Percentiles rank a stretch among this genome's conserved stretches.
phyloP scores from a whole-genome alignment of 1,140 invertebrate genomes.

The Heliconius himera region DNA sequence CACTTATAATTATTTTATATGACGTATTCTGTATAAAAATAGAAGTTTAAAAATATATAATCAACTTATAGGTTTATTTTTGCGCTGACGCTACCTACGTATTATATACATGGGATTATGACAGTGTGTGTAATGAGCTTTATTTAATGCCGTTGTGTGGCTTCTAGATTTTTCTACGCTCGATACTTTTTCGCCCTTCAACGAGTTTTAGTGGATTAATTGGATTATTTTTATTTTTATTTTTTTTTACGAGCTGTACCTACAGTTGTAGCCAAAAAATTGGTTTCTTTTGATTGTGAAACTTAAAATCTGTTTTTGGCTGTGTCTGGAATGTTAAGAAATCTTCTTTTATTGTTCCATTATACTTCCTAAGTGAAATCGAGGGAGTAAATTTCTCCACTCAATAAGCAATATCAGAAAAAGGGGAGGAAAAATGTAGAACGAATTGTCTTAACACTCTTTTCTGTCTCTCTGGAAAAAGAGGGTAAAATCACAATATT shows the following conservation, averaged over 20 bases:
- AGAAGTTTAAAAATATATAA: neutral
- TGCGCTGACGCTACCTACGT: constrained; percentile 1
- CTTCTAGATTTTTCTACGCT: constrained; percentile 18
- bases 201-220: neutral
- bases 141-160: constrained; percentile 13
- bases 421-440: too few relatives aligned
- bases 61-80: neutral
- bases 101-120: neutral
- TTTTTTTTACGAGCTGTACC: neutral
- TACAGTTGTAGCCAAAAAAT: too few relatives aligned
- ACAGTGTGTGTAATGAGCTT: constrained; percentile 15
- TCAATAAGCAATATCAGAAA: too few relatives aligned
- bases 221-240: neutral
- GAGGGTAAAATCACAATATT: too few relatives aligned
- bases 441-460: too few relatives aligned
- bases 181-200: constrained; percentile 1
- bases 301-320: too few relatives aligned
- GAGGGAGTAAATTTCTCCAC: too few relatives aligned
- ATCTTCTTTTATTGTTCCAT: too few relatives aligned
- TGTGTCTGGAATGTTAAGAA: too few relatives aligned
- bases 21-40: neutral
- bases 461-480: too few relatives aligned
- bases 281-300: too few relatives aligned
- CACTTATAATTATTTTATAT: neutral
- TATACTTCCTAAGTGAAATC: too few relatives aligned